Evolutionary conservation across 1,140 invertebrate genomes (phyloP), one percentile per base, ranked within the genome.

Genomic region (Neelides sp.): DNA sequence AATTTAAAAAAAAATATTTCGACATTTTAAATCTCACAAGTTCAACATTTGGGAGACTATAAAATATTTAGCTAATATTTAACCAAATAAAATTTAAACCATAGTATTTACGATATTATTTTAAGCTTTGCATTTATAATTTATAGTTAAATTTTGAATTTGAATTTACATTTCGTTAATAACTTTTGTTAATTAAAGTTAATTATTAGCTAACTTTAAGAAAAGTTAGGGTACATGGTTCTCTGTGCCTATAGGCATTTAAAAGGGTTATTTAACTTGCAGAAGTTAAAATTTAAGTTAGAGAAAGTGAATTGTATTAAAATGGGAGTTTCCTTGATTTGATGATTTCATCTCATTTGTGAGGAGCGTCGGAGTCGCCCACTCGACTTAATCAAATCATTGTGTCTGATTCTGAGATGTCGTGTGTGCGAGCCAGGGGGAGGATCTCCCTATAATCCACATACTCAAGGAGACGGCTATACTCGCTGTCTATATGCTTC

Each of bases 141-240:
- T 8, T 30, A 20, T 8, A 30, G 34, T 27, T 26, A 42, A 42
- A 42, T n/a, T 30, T 17, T 45, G 34, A 45, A 45, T n/a, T n/a
- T n/a, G n/a, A n/a, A n/a, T n/a, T n/a, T n/a, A n/a, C n/a, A n/a
- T n/a, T n/a, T n/a, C n/a, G n/a, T n/a, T n/a, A n/a, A n/a, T n/a
- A n/a, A n/a, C n/a, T n/a, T n/a, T n/a, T n/a, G n/a, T n/a, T n/a
- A n/a, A n/a, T n/a, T n/a, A n/a, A n/a, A n/a, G n/a, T n/a, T n/a
- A 45, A 45, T 45, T 45, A 45, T 45, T 27, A 32, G 28, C 22
- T 27, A 32, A 44, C 26, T 24, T 13, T 45, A 45, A 23, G 12
- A 13, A 20, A 19, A 30, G 17, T 30, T 32, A 15, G 12, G 42
- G 30, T 20, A 2, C 34, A 28, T 45, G 22, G 30, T 30, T 15